These are phyloP conservation scores for Prorops nasuta DNA, from an alignment of 1,140 invertebrate genomes.

Conservation along the genomic window DNA sequence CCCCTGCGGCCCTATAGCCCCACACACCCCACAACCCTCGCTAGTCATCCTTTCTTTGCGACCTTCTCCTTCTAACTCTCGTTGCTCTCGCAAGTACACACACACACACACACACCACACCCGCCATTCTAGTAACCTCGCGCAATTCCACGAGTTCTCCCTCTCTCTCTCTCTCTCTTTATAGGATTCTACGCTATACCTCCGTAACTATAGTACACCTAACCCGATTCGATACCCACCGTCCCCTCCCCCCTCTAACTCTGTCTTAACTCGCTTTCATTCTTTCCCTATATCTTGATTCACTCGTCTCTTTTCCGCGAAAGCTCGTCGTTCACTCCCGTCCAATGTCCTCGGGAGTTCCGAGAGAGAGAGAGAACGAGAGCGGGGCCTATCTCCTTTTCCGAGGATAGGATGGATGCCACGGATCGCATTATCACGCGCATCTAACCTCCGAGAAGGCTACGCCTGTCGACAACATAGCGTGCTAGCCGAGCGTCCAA, in stretches of 20 bases:
- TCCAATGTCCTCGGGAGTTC: too few species aligned
- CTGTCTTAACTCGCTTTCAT: background rate
- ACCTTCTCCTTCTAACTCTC: slow-evolving; percentile 22
- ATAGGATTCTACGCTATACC: too few species aligned
- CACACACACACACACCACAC: slow-evolving; percentile 34
- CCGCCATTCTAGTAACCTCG: slow-evolving; percentile 37
- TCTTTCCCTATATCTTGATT: background rate
- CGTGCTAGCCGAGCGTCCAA: slow-evolving; percentile 17
- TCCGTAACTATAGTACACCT: too few species aligned
- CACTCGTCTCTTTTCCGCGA: background rate
- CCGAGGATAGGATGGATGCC: slow-evolving; percentile 23
- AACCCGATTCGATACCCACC: slow-evolving; percentile 23
- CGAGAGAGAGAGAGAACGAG: too few species aligned
- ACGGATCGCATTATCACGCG: slow-evolving; percentile 31
- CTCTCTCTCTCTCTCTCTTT: background rate
- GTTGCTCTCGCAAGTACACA: slow-evolving; percentile 8
- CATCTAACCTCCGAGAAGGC: slow-evolving; percentile 32
- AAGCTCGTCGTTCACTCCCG: background rate
- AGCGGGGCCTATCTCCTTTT: too few species aligned
- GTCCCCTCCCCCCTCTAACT: slow-evolving; percentile 5
- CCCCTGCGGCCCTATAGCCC: slow-evolving; percentile 2
- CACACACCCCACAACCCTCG: background rate
- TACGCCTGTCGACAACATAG: slow-evolving; percentile 25
- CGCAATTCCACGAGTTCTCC: too few species aligned
- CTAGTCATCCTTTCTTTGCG: slow-evolving; percentile 14